Percentiles rank a stretch among this genome's conserved stretches.
These are phyloP conservation scores for Periphyllus acericola DNA, from an alignment of 2,888 invertebrate species.

Conservation along the genomic window DNA sequence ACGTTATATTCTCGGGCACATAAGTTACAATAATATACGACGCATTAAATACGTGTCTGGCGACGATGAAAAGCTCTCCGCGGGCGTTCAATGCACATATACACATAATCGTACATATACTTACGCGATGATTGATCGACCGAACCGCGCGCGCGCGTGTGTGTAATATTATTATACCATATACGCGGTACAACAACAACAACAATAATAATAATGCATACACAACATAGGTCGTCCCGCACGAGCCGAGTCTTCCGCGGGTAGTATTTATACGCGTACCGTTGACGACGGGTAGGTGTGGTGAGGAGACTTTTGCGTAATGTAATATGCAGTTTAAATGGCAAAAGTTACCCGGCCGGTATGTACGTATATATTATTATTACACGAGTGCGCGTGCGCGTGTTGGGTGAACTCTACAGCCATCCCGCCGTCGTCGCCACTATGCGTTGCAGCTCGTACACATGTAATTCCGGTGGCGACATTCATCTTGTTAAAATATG, in stretches of 20 bases:
- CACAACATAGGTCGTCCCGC: not conserved
- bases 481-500: slow-evolving; percentile 44
- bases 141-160: not conserved
- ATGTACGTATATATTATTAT: not conserved
- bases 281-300: not conserved
- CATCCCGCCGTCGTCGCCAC: not conserved
- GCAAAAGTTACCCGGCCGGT: slow-evolving; percentile 12
- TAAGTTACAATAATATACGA: too few species aligned
- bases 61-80: not conserved
- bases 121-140: not conserved
- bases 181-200: not conserved
- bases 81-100: not conserved
- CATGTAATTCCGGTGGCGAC: slow-evolving; percentile 24
- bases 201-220: not conserved
- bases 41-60: not conserved
- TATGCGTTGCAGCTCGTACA: not conserved
- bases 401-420: not conserved
- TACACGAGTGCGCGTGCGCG: not conserved
- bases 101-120: too few species aligned
- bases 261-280: not conserved
- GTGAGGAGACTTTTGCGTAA: not conserved
- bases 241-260: not conserved
- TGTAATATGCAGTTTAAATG: slow-evolving; percentile 30
- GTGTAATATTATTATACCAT: not conserved
- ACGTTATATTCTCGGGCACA: not conserved